Percentiles rank a stretch among this genome's conserved stretches.
Evolutionary conservation across 1,140 invertebrate genomes (phyloP).

Genomic region (Trachymyrmex cornetzi): DNA sequence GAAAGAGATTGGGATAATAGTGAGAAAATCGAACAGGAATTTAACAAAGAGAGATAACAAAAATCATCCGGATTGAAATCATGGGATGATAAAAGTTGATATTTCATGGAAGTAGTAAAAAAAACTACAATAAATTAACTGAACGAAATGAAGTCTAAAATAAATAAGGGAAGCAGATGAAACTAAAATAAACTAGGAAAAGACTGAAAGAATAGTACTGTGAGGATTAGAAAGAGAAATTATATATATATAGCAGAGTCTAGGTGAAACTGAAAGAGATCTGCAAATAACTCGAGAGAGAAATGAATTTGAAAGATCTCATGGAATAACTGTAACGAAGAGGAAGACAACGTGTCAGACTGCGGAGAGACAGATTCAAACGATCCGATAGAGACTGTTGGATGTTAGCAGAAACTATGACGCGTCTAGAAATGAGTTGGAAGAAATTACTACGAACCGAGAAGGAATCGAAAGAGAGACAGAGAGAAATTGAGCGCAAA

Average conservation of each 20-base stretch:
- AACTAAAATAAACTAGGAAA: neutral
- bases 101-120: neutral
- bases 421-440: slow-evolving; percentile 29
- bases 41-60: slow-evolving; percentile 3
- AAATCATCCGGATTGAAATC: neutral
- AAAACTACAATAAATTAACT: neutral
- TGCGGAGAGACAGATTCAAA: slow-evolving; percentile 25
- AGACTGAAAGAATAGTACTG: neutral
- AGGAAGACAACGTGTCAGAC: neutral
- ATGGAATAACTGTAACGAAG: slow-evolving; percentile 18
- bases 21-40: neutral
- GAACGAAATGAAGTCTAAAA: neutral
- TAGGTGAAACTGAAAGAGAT: neutral
- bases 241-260: neutral
- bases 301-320: neutral
- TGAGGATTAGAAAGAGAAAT: neutral
- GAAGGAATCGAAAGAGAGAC: neutral
- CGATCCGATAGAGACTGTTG: slow-evolving; percentile 10
- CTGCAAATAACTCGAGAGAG: neutral
- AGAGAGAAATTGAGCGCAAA: slow-evolving; percentile 52
- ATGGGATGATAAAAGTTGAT: neutral
- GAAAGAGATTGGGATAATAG: neutral
- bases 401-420: slow-evolving; percentile 7
- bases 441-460: slow-evolving; percentile 23
- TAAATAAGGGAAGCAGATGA: neutral